phyloP scores from a whole-genome alignment of 2,797 vertebrate genomes.

The Melanitta fusca region DNA sequence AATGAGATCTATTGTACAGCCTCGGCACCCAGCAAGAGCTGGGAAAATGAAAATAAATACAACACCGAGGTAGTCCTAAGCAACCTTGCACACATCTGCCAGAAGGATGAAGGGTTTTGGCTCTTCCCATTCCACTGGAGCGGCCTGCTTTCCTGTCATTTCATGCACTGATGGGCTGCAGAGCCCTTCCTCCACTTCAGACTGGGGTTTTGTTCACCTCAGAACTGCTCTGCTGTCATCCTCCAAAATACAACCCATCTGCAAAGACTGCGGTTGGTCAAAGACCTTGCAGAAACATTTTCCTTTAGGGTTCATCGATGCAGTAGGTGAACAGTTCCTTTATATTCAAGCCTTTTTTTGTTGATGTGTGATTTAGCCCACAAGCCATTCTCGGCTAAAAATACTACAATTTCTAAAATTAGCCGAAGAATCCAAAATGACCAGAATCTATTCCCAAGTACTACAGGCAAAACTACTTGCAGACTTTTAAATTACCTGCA shows the following conservation, averaged over 20 bases:
- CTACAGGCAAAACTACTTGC: not conserved
- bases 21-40: not conserved
- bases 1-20: not conserved
- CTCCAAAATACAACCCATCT: not conserved
- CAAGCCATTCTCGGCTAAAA: not conserved
- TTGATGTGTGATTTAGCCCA: not conserved
- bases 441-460: not conserved
- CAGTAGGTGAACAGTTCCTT: not conserved
- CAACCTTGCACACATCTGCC: not conserved
- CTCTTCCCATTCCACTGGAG: not conserved
- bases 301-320: not conserved
- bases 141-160: not conserved
- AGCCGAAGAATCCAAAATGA: not conserved
- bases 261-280: not conserved
- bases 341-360: not conserved
- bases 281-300: not conserved
- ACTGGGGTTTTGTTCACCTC: not conserved
- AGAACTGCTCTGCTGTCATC: not conserved
- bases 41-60: not conserved
- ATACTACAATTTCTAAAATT: not conserved
- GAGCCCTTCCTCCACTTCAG: not conserved
- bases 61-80: rapidly evolving
- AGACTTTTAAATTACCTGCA: not conserved
- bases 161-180: not conserved
- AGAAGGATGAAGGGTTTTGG: not conserved